These are phyloP conservation scores for human (Homo sapiens) DNA, from an alignment of 2,113 vertebrate species.

Conservation along the genomic window GRCh38 chr15:54987001-54987500, in stretches of 20 bases:
- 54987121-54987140: neutral
- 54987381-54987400: neutral
- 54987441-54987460: too few relatives aligned
- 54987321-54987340: neutral
- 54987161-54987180: neutral
- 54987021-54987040: neutral
- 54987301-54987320: neutral
- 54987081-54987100: neutral
- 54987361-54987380: neutral
- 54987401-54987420: too few relatives aligned
- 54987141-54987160: neutral
- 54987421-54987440: too few relatives aligned
- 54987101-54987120: neutral
- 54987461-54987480: too few relatives aligned
- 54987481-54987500: too few relatives aligned
- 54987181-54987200: neutral
- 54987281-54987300: neutral
- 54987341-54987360: neutral
- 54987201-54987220: neutral
- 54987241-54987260: neutral
- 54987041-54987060: neutral
- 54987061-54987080: neutral
- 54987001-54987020: neutral
- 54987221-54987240: neutral
- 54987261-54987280: neutral